Base-by-base conservation (phyloP, 2,113 vertebrate species). In the Boleophthalmus pectinirostris region DNA sequence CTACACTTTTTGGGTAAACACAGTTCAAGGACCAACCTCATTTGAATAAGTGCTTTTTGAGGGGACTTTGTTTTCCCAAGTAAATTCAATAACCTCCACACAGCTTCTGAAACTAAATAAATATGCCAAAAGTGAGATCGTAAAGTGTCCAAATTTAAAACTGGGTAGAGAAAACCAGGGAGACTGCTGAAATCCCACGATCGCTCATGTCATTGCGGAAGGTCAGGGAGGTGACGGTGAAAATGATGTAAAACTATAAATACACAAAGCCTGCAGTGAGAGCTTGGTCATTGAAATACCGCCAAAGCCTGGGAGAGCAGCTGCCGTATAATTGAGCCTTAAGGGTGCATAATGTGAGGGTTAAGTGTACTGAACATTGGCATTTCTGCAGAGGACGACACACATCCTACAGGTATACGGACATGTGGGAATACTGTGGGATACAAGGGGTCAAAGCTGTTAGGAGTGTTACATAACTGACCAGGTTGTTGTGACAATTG, bases 251-350 rank as follows among this genome's bases (percentile, higher is more conserved):
- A 79, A 84, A 84, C 87, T 91, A 90, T 87, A 89, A 89, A 91
- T 91, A 91, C 81, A 73, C 68, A 80, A 87, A 81, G 67, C 88
- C 74, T 21, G 72, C 77, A 79, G 88, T 84, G 45, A 38, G 72
- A 63, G 74, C 69, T 54, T 23, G 78, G 84, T 86, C 83, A 85
- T 73, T 45, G 51, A 85, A 81, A 85, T 89, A 85, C 72, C 14
- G 66, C 5, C 8, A 74, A 78, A 73, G 81, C 88, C 87, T 71
- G 76, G 16, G 90, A 87, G 88, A 91, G 85, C 66, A 13, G 67
- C 53, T 47, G 69, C 83, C 75, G 76, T 76, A 75, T 91, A 91
- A 91, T 86, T 90, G 90, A 89, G 87, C 88, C 90, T 91, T 90
- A 73, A 80, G 84, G 90, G 85, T 87, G 77, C 68, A 53, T 63